phyloP scores from a whole-genome alignment of 37 sponge, comb jelly and placozoan genomes.

The Bolinopsis microptera region DNA sequence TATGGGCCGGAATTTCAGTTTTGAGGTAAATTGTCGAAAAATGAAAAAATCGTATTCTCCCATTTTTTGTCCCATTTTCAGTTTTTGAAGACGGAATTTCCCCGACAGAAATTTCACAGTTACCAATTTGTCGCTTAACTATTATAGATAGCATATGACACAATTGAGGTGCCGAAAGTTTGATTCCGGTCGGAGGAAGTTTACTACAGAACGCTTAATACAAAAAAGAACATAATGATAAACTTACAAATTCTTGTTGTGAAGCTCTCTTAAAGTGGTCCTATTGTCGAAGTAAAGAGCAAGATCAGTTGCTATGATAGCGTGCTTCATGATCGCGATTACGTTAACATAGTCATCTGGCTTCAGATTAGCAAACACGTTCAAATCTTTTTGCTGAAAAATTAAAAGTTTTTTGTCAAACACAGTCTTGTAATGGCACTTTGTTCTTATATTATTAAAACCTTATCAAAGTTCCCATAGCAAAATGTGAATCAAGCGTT shows the following conservation, averaged over 20 bases:
- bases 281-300: slow-evolving; percentile 67
- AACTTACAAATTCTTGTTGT: slow-evolving; percentile 45
- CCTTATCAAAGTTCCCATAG: background rate
- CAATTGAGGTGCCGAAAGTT: too few species aligned
- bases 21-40: too few species aligned
- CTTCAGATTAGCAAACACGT: slow-evolving; percentile 69
- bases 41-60: too few species aligned
- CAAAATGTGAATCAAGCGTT: background rate
- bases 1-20: too few species aligned
- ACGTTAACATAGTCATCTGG: slow-evolving; percentile 68
- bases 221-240: background rate
- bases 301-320: slow-evolving; percentile 76
- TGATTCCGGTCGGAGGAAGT: too few species aligned
- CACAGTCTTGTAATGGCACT: too few species aligned
- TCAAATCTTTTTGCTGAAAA: slow-evolving; percentile 65
- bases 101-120: too few species aligned
- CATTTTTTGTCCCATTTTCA: too few species aligned
- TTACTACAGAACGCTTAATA: background rate
- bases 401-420: slow-evolving; percentile 57
- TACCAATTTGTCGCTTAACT: too few species aligned
- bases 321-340: slow-evolving; percentile 65
- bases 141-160: too few species aligned
- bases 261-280: slow-evolving; percentile 8
- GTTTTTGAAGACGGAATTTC: too few species aligned
- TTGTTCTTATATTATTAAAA: background rate